Conservation (phyloP, 1,140 invertebrate genomes). For the Eurosta solidaginis region DNA sequence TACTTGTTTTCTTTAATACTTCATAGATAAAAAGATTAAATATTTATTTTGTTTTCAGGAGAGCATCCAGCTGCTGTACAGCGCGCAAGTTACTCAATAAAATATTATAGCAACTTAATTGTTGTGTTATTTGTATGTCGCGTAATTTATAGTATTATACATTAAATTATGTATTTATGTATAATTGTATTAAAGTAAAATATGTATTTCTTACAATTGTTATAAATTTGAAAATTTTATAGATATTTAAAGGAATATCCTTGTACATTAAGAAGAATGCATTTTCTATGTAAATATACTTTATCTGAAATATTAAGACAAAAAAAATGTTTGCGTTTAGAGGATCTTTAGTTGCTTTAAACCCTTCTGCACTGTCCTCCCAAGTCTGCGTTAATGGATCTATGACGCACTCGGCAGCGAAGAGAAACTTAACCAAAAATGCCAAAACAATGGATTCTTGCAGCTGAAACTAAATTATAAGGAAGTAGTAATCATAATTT, state of each 20-base stretch:
- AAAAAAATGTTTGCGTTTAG: background rate
- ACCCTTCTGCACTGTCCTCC: no score
- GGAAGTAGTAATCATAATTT: no score
- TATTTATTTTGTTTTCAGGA: background rate
- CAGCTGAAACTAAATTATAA: no score
- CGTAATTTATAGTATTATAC: conserved; percentile 3
- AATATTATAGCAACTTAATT: conserved; percentile 21
- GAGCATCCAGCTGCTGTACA: conserved; percentile 35
- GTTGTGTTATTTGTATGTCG: conserved; percentile 16
- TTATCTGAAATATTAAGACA: conserved; percentile 14
- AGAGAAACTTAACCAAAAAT: no score
- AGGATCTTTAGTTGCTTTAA: no score
- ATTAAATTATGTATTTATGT: conserved; percentile 9
- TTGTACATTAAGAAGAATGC: conserved; percentile 22
- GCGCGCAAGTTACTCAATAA: background rate
- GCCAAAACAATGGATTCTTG: no score
- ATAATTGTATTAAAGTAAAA: background rate
- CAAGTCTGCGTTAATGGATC: no score
- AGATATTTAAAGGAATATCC: conserved; percentile 26
- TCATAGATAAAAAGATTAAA: background rate
- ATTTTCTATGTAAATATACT: conserved; percentile 29
- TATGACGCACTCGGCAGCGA: no score
- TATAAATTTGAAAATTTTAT: conserved; percentile 26
- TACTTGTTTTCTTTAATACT: background rate
- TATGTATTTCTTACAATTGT: conserved; percentile 26